phyloP scores from a whole-genome alignment of 2,888 invertebrate species.

The Tuberolachnus salignus region DNA sequence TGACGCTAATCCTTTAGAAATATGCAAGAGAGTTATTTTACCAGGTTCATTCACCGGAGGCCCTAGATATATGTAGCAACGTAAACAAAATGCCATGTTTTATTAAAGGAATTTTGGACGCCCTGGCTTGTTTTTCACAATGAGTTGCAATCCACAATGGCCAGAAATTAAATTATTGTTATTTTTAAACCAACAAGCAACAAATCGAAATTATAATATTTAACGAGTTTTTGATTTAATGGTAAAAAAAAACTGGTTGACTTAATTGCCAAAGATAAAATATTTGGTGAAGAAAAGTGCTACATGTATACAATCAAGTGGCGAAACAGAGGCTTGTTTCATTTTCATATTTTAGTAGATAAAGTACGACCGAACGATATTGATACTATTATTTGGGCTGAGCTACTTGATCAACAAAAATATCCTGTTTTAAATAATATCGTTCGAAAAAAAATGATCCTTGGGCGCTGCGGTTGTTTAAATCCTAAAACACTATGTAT shows the following conservation, averaged over 20 bases:
- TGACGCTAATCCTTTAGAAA: no score
- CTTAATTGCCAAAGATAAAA: slow-evolving; percentile 58
- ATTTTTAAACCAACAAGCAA: slow-evolving; percentile 50
- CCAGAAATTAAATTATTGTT: slow-evolving; percentile 57
- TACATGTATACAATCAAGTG: slow-evolving; percentile 59
- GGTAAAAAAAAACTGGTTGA: slow-evolving; percentile 58
- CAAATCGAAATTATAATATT: slow-evolving; percentile 59
- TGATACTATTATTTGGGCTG: slow-evolving; percentile 61
- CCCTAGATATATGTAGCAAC: no score
- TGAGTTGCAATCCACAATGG: slow-evolving; percentile 55
- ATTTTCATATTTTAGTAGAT: slow-evolving; percentile 60
- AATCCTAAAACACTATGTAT: no score
- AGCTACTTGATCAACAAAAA: slow-evolving; percentile 61
- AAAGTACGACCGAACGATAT: slow-evolving; percentile 58
- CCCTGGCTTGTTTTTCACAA: no score
- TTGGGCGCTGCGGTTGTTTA: no score
- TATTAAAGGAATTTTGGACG: no score
- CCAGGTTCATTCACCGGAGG: no score
- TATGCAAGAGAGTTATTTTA: no score
- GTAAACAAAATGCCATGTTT: no score
- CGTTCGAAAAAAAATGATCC: slow-evolving; percentile 59
- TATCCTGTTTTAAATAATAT: slow-evolving; percentile 60
- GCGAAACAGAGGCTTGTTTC: slow-evolving; percentile 61
- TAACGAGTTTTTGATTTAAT: slow-evolving; percentile 59
- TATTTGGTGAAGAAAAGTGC: slow-evolving; percentile 59